phyloP scores from a whole-genome alignment of 2,797 vertebrate genomes.

The Sphenodon punctatus region DNA sequence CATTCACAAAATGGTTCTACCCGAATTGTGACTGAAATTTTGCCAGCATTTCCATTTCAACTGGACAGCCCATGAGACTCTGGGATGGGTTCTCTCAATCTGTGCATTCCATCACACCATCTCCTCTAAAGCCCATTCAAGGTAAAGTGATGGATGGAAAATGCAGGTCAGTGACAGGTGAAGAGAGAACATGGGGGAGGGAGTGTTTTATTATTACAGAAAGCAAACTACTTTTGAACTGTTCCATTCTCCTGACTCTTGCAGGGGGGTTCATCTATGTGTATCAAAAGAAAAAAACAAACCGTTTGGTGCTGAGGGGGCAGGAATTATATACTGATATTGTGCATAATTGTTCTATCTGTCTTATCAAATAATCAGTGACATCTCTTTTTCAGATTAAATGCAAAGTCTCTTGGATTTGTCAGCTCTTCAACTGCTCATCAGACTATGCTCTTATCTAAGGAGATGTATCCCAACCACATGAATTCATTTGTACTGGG shows the following conservation, averaged over 20 bases:
- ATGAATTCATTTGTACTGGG: slow-evolving; percentile 17
- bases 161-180: background rate
- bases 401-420: slow-evolving; percentile 9
- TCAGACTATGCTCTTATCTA: slow-evolving; percentile 21
- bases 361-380: slow-evolving; percentile 6
- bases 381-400: background rate
- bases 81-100: no score
- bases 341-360: background rate
- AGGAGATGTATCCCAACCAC: slow-evolving; percentile 1
- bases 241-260: background rate
- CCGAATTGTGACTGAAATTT: no score
- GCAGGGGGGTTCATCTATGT: background rate
- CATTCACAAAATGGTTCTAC: no score
- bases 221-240: background rate
- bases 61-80: no score
- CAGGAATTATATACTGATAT: background rate
- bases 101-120: no score
- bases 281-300: background rate
- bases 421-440: slow-evolving; percentile 9
- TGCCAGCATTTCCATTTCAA: no score
- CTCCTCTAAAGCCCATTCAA: background rate
- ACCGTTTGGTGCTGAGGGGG: no score
- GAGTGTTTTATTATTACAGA: background rate
- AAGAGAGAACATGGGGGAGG: background rate
- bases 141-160: background rate